phyloP scores from a whole-genome alignment of 2,113 vertebrate species.

The Poeciliopsis occidentalis region DNA sequence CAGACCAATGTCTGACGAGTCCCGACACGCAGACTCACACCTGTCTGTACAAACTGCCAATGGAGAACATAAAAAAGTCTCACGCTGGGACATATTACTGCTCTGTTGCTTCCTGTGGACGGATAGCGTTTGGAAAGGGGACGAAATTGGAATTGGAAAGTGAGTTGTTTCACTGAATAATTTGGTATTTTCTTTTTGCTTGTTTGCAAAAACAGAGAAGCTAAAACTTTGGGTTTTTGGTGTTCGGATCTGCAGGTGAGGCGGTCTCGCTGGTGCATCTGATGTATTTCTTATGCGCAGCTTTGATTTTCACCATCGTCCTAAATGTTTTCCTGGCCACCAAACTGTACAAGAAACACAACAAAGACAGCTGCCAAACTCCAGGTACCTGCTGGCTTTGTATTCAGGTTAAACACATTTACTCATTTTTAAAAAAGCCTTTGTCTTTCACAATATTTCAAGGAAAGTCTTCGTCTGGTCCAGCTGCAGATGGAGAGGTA shows the following conservation, averaged over 20 bases:
- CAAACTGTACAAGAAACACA: constrained; percentile 7
- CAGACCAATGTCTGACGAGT: constrained; percentile 29
- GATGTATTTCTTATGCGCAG: constrained; percentile 24
- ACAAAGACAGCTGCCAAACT: not conserved
- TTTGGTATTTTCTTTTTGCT: not conserved
- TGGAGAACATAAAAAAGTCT: too few species aligned
- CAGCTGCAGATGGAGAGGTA: not conserved
- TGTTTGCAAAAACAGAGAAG: too few species aligned
- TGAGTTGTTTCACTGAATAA: not conserved
- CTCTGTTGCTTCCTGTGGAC: constrained; percentile 53
- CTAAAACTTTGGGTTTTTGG: not conserved
- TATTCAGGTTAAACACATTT: rapidly evolving
- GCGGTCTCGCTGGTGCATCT: not conserved
- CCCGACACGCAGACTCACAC: constrained; percentile 10
- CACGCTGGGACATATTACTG: too few species aligned
- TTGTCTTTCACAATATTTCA: not conserved
- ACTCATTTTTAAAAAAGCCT: not conserved
- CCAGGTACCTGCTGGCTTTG: rapidly evolving
- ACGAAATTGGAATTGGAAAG: constrained; percentile 9
- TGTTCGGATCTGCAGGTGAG: constrained; percentile 9
- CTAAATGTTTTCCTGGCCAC: constrained; percentile 10
- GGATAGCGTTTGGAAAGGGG: constrained; percentile 48
- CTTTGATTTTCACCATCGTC: constrained; percentile 17
- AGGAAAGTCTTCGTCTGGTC: not conserved
- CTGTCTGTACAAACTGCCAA: constrained; percentile 41